These are phyloP conservation scores for Phainopepla nitens DNA, from an alignment of 2,113 vertebrate genomes.

Conservation along the genomic window DNA sequence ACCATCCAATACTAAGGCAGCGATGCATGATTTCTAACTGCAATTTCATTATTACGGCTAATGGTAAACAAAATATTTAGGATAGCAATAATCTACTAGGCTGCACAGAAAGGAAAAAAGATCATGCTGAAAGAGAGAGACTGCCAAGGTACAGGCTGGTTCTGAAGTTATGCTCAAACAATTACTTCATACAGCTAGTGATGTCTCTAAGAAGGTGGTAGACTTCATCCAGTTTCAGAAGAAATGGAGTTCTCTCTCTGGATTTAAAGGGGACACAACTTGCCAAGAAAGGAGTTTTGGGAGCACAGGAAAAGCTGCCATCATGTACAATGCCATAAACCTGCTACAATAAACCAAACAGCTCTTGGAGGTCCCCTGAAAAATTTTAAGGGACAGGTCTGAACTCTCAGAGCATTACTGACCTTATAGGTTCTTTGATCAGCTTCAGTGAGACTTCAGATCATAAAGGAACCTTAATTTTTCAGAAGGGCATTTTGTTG, in stretches of 20 bases:
- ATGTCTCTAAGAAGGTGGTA: background rate
- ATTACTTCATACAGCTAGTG: background rate
- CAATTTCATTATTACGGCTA: background rate
- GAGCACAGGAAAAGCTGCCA: background rate
- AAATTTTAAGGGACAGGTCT: background rate
- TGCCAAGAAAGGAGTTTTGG: background rate
- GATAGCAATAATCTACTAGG: background rate
- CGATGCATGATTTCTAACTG: background rate
- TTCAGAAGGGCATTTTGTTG: background rate
- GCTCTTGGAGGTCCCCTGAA: background rate
- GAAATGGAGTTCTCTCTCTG: background rate
- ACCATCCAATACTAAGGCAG: background rate
- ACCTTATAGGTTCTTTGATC: background rate
- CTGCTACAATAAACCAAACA: background rate
- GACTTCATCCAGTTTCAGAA: background rate
- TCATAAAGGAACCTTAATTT: background rate
- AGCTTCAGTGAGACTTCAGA: background rate
- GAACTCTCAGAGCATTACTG: background rate
- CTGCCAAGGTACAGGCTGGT: background rate
- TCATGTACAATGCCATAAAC: accelerated
- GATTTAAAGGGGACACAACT: background rate
- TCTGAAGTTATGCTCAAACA: background rate
- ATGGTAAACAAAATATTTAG: background rate
- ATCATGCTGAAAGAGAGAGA: background rate
- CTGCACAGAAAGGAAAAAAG: background rate